Evolutionary conservation across 2,113 vertebrate genomes (phyloP).

Genomic region (Eira barbara): DNA sequence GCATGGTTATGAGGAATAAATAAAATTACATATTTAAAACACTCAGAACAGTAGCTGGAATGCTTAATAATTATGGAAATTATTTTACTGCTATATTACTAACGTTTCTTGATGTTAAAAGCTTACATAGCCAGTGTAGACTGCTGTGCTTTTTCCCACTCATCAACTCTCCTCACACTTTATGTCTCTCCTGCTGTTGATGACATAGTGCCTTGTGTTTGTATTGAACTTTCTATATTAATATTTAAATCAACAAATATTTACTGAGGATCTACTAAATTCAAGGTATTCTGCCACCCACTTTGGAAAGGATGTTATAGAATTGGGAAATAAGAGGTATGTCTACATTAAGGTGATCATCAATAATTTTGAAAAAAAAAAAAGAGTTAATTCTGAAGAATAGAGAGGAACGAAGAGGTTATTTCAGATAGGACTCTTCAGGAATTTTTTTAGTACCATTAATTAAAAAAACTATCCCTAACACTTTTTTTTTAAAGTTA

Average conservation of each 20-base stretch:
- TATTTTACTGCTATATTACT: background rate
- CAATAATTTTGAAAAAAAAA: background rate
- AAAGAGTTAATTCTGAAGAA: background rate
- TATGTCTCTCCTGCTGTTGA: background rate
- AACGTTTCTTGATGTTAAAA: background rate
- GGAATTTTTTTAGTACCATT: background rate
- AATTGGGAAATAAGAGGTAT: background rate
- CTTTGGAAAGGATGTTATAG: background rate
- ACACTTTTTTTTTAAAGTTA: background rate
- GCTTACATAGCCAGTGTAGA: background rate
- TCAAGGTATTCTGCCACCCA: background rate
- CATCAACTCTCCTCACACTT: background rate
- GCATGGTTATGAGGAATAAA: background rate
- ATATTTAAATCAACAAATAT: background rate
- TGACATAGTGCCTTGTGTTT: background rate
- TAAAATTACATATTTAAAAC: background rate
- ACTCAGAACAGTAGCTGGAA: background rate
- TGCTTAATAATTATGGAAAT: background rate
- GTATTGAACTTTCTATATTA: background rate
- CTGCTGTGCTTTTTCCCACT: background rate
- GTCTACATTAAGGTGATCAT: background rate
- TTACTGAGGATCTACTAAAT: background rate
- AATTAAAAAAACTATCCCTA: background rate
- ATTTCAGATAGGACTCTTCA: background rate
- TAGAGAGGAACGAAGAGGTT: background rate